Conservation (phyloP, 2,113 vertebrate species). For the Strix uralensis region DNA sequence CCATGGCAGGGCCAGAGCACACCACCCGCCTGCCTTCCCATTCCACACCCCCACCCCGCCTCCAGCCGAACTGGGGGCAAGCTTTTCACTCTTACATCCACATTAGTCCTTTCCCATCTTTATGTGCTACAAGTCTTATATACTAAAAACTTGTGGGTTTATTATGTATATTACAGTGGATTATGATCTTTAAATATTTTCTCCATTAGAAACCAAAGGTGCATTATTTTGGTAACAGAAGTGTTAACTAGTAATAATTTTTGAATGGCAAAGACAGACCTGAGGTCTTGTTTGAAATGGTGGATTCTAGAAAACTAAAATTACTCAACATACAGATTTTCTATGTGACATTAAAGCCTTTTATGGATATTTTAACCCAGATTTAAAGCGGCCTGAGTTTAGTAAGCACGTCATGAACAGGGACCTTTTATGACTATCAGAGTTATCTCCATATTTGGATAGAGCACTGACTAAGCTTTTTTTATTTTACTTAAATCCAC, state of each 20-base stretch:
- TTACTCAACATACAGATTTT: neutral
- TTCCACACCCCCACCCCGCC: neutral
- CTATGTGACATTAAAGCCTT: no score
- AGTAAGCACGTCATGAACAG: accelerated
- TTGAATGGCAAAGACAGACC: neutral
- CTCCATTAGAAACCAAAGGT: neutral
- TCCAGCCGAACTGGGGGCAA: accelerated
- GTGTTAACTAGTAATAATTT: neutral
- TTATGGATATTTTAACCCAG: neutral
- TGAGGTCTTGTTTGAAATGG: neutral
- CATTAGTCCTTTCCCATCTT: neutral
- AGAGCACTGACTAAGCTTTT: no score
- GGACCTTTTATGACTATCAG: accelerated
- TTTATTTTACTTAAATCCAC: neutral
- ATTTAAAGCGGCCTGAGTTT: neutral
- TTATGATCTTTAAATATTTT: neutral
- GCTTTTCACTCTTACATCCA: neutral
- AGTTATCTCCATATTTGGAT: accelerated
- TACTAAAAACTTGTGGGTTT: neutral
- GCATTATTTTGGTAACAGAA: accelerated
- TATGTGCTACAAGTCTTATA: no score
- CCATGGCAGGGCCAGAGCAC: accelerated
- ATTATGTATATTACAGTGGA: no score
- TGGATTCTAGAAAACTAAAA: neutral
- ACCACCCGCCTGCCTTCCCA: neutral